Evolutionary conservation across 2,113 vertebrate genomes (phyloP).

Genomic region (Alces alces): DNA sequence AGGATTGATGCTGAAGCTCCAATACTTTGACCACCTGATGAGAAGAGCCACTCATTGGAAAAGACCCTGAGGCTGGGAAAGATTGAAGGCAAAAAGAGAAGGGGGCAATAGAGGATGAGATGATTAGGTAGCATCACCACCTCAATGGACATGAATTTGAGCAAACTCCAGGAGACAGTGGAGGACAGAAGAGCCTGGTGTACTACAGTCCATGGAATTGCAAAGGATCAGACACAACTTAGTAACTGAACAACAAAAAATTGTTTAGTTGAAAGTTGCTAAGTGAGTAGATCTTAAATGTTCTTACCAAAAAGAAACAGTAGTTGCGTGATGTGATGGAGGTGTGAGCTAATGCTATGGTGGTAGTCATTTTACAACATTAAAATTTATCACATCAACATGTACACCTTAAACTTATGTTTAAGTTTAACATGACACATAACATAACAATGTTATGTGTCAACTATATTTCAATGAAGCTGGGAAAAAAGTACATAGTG

Average conservation of each 20-base stretch:
- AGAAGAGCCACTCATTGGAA: background rate
- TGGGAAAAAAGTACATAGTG: background rate
- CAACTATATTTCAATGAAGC: rapidly evolving
- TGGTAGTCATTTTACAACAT: background rate
- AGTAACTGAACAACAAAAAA: background rate
- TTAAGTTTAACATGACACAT: background rate
- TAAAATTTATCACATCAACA: background rate
- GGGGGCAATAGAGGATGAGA: background rate
- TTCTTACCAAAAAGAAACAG: background rate
- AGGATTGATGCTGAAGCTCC: background rate
- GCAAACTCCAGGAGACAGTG: background rate
- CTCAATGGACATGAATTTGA: background rate
- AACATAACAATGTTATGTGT: background rate
- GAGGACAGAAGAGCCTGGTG: background rate
- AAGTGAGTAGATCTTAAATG: background rate
- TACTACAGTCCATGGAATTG: rapidly evolving
- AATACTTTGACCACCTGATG: background rate
- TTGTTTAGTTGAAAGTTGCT: background rate
- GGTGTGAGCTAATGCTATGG: rapidly evolving
- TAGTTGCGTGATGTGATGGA: background rate
- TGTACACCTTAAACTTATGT: no score
- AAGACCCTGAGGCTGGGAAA: background rate
- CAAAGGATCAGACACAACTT: background rate
- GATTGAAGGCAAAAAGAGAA: background rate
- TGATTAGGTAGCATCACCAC: background rate